Evolutionary conservation across 2,797 vertebrate species (phyloP), one percentile per base, ranked within the genome.

Genomic region (Nasua narica): DNA sequence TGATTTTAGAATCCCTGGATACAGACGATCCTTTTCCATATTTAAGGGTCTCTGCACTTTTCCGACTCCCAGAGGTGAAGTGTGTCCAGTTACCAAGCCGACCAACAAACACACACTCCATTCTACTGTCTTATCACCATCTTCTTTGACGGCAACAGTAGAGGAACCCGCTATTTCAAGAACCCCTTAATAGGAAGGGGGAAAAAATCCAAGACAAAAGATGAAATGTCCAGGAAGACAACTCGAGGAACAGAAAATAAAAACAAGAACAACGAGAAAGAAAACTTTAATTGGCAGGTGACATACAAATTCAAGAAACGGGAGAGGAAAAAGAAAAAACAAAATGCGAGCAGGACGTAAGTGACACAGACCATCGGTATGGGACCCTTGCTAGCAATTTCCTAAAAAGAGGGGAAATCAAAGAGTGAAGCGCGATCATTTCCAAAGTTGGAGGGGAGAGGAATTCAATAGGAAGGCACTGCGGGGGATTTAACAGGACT

Each of bases 401-500:
- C 56, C 25, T 8, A 27, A 29, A 60, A 43, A 14, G n/a, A 87
- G 7, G 16, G 1, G 37, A 78, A 43, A 70, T 40, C 32, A 56
- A 90, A 60, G 37, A 76, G 27, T 43, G 2, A 43, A 3, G 25
- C 0, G 2, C 3, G 29, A 67, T 29, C 40, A 7, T 65, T 76
- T 87, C 52, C 32, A 29, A 82, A 29, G 32, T 27, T 52, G 2
- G 76, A 82, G 19, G 43, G 16, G 29, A 62, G 35, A 69, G 29
- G 18, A 40, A 40, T 35, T 94, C 29, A 46, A 3, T 5, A 69
- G 27, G 43, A 90, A 62, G 32, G n/a, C 19, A 37, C 14, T 52
- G 2, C 0, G 4, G 15, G 32, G 16, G 25, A 58, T 11, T 0
- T 7, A 11, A 21, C 11, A 52, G 50, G 12, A 46, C 23, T 65